Evolutionary conservation across 2,888 invertebrate genomes (phyloP), one percentile per base, ranked within the genome.

Genomic region (Sarcophaga carnaria): DNA sequence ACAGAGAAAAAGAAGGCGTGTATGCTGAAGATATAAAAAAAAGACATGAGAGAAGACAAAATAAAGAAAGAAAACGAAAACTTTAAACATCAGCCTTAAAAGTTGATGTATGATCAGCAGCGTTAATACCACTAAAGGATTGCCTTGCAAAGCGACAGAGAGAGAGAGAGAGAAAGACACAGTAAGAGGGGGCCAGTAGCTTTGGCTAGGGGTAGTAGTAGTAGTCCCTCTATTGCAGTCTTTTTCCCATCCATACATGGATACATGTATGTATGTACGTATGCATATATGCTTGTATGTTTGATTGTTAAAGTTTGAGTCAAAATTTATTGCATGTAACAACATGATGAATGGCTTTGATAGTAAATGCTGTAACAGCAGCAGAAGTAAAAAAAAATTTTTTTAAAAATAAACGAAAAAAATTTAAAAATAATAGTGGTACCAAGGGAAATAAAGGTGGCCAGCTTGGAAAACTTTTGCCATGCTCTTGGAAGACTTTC

Each of bases 341-440:
- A 90, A 90, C 92, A 91, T 92, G 91, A 91, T 91, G 91, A 91
- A 91, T 91, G 91, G 90, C 90, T 92, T 90, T 91, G 90, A 90
- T 91, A 91, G 90, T 91, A 90, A 91, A 80, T 80, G 83, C 78
- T 75, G 83, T 83, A 78, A 80, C 77, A 79, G 78, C 77, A 79
- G 74, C 54, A 76, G 37, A 78, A 74, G 59, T 11, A 69, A 64
- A 47, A 62, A 27, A 76, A 70, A 12, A 22, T 1, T 1, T 22
- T 22, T 63, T 17, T 22, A 54, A 70, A 81, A 62, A 69, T 12
- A 74, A 22, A 75, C 0, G n/a, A 45, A 45, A 67, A 67, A 59
- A 37, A 8, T 27, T 37, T 37, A 6, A 8, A 37, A 37, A 37
- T 37, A 37, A 37, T 37, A 37, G 37, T 10, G 37, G 2, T 37